Conservation (phyloP, 1,140 invertebrate species). For the Tetragnatha versicolor region DNA sequence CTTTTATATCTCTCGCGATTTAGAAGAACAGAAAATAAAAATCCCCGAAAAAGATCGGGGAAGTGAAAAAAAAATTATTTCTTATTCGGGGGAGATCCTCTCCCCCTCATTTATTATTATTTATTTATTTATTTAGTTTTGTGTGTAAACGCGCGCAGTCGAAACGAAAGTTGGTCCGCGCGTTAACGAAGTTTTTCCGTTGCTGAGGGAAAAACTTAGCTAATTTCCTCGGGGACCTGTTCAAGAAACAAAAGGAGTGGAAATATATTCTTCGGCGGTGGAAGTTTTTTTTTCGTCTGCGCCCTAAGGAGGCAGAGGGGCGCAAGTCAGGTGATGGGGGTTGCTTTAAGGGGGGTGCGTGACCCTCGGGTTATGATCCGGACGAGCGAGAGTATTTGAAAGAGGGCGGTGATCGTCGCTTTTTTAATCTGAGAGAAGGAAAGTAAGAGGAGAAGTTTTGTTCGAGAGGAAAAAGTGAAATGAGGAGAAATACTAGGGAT, state of each 20-base stretch:
- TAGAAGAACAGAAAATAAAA: background rate
- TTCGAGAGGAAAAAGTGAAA: too few relatives aligned
- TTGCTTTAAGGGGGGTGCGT: too few relatives aligned
- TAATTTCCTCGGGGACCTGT: conserved; percentile 48
- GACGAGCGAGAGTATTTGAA: too few relatives aligned
- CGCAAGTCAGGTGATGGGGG: conserved; percentile 13
- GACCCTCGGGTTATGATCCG: background rate
- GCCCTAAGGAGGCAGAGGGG: conserved; percentile 4
- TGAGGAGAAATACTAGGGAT: too few relatives aligned
- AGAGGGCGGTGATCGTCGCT: too few relatives aligned
- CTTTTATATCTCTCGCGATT: background rate
- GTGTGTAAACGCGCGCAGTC: background rate
- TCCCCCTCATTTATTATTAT: conserved; percentile 9
- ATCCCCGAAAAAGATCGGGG: background rate
- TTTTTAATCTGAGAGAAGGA: too few relatives aligned
- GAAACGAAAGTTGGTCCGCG: background rate
- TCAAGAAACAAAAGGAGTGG: conserved; percentile 33
- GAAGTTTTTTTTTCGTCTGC: background rate
- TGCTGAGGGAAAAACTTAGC: conserved; percentile 37
- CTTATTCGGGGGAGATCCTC: too few relatives aligned
- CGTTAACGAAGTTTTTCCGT: conserved; percentile 49
- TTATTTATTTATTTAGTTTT: conserved; percentile 6
- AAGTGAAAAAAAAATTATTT: background rate
- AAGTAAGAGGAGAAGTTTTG: too few relatives aligned
- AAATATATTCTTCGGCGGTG: conserved; percentile 10